Evolutionary conservation across 2,888 invertebrate species (phyloP), one percentile per base, ranked within the genome.

Genomic region (Ormyrus rosae): DNA sequence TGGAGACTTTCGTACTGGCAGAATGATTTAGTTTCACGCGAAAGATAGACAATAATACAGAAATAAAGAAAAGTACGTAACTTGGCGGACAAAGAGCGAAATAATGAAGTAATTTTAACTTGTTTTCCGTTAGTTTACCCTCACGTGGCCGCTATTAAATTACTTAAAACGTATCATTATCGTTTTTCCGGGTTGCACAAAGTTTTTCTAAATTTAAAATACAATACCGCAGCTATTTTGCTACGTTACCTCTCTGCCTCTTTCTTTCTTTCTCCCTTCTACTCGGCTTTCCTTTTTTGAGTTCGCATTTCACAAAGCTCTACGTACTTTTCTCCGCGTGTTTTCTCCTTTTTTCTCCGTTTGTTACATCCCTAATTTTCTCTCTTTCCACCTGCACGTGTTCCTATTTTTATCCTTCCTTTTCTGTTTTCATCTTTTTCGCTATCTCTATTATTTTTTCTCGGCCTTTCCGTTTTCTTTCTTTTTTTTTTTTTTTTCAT

Each of bases 311-410:
- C 13, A 34, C 48, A 73, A 46, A 5, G 11, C 69, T 78, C 11
- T 48, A 4, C 11, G 51, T 53, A 50, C 60, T 50, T 74, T 19
- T 46, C 67, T 64, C 45, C 13, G n/a, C 19, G 5, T 61, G 34
- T 61, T 19, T 51, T n/a, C 45, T 56, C n/a, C 19, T 11, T 75
- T 65, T 80, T 53, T 34, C 48, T 63, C 34, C 34, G 53, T 60
- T 71, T 67, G 19, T 65, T 71, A 65, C 81, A 80, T 73, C 80
- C 73, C 82, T 75, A 75, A 82, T 82, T 81, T 58, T 73, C 76
- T 75, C 78, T 78, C 74, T 80, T 68, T 74, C 70, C 60, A 45
- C 48, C 63, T 58, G 73, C 70, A 13, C 60, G 76, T 60, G 76
- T 64, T 53, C 78, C 64, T 75, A 73, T 76, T 78, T 71, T 45